Evolutionary conservation across 2,113 vertebrate species (phyloP), one percentile per base, ranked within the genome.

Genomic region (Epinephelus cyanopodus): DNA sequence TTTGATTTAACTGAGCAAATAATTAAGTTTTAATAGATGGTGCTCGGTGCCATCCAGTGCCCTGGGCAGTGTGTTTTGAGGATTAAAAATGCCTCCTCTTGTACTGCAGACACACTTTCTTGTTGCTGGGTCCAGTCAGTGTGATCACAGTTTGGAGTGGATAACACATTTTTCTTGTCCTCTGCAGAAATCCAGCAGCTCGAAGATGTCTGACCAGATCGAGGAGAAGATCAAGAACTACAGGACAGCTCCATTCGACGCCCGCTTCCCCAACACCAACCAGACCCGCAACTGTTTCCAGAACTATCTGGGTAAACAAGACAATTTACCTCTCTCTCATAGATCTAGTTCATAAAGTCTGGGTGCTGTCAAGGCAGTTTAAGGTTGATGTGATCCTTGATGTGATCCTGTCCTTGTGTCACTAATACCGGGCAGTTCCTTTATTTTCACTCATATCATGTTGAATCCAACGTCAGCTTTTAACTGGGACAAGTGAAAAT

Each of bases 211-310:
- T 14, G 92, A 93, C 13, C 1, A 21, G 0, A 87, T 94, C 0
- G 81, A 93, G 12, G 93, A 92, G 70, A 95, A 94, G 88, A 76
- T 95, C 33, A 93, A 94, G 89, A 90, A 92, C 78, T 93, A 95
- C 91, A 56, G 81, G 74, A 96, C 95, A 8, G 95, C 95, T 79
- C 95, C 95, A 0, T 96, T 96, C 12, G 95, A 96, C 25, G 89
- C 95, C 54, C 92, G 94, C 3, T 96, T 96, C 80, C 95, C 95
- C 45, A 95, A 96, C 87, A 92, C 92, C 79, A 96, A 96, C 92
- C 95, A 96, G 88, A 96, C 95, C 39, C 87, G 92, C 83, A 95
- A 95, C 93, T 96, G 95, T 81, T 96, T 83, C 88, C 95, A 96
- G 86, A 96, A 96, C 84, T 96, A 95, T 25, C 83, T 95, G 71